Conservation (phyloP, 2,113 vertebrate genomes). For the Elephantulus edwardii region DNA sequence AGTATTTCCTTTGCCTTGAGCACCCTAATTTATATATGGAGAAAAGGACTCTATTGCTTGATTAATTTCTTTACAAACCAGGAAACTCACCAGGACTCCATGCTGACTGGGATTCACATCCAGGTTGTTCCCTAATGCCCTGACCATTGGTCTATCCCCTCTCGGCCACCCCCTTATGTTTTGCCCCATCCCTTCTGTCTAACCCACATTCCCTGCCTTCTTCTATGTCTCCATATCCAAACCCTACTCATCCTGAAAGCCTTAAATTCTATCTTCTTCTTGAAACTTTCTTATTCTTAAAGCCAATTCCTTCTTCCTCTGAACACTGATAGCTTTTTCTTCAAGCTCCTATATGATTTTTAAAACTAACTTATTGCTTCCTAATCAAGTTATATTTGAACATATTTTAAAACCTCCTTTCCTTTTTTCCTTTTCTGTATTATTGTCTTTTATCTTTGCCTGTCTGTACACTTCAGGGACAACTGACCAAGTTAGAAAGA, state of each 20-base stretch:
- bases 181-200: background rate
- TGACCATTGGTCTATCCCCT: background rate
- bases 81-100: background rate
- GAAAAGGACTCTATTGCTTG: background rate
- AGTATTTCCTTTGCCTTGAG: background rate
- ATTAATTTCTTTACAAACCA: background rate
- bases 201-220: background rate
- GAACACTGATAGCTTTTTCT: accelerated
- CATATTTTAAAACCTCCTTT: background rate
- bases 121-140: background rate
- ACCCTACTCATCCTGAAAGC: background rate
- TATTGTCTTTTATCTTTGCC: background rate
- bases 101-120: background rate
- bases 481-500: background rate
- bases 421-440: background rate
- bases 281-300: background rate
- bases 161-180: background rate
- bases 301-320: background rate
- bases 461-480: background rate
- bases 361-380: slow-evolving; percentile 8
- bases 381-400: background rate
- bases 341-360: background rate
- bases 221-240: background rate
- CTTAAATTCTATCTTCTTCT: background rate
- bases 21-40: background rate